A percentile compares a stretch with the other conserved stretches of the same genome.
phyloP scores from a whole-genome alignment of 2,888 invertebrate genomes.

The Xestia rhomboidea region DNA sequence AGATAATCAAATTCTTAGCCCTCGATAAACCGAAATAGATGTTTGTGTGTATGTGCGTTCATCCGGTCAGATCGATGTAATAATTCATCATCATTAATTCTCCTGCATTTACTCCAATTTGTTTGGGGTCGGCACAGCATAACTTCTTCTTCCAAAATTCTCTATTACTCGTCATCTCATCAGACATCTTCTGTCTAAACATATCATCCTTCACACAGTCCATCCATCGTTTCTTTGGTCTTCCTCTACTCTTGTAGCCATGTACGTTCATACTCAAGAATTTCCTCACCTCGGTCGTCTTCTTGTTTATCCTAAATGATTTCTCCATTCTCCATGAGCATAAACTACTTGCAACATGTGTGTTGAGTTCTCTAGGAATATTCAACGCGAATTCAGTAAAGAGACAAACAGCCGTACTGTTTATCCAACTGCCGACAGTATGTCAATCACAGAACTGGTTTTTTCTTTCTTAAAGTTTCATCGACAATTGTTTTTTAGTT shows the following conservation, averaged over 20 bases:
- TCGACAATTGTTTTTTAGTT: background rate
- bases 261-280: background rate
- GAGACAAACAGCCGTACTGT: background rate
- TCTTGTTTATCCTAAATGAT: background rate
- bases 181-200: background rate
- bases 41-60: background rate
- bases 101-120: background rate
- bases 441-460: background rate
- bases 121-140: background rate
- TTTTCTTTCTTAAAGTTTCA: too few species aligned
- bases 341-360: background rate
- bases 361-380: background rate
- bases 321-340: background rate
- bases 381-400: background rate
- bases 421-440: background rate
- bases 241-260: background rate
- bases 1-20: background rate
- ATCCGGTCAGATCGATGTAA: background rate
- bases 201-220: background rate
- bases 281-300: background rate
- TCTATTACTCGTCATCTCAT: background rate
- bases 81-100: background rate
- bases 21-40: background rate
- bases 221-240: background rate
- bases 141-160: background rate